phyloP scores from a whole-genome alignment of 1,140 invertebrate species.

The Drosophila pseudoobscura region DNA sequence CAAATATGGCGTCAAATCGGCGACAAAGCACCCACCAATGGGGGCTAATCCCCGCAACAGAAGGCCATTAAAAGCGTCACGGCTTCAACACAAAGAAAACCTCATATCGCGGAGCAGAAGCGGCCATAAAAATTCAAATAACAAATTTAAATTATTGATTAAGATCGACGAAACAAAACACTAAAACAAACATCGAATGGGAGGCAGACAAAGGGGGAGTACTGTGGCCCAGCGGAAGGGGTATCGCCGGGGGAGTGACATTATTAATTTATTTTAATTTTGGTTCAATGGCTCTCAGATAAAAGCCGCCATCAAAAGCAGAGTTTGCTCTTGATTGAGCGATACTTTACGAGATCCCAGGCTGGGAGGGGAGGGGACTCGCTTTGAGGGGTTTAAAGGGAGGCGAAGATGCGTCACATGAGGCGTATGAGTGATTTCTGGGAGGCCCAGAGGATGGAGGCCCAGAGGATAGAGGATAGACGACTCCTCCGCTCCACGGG shows the following conservation, averaged over 20 bases:
- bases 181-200: constrained; percentile 48
- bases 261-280: constrained; percentile 79
- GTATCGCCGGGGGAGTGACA: constrained; percentile 59
- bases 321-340: constrained; percentile 58
- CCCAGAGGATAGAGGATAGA: background rate
- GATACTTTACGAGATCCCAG: constrained; percentile 70
- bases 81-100: constrained; percentile 35
- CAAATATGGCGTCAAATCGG: constrained; percentile 41
- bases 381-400: constrained; percentile 60
- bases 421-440: constrained; percentile 59
- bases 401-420: constrained; percentile 41
- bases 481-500: constrained; percentile 47
- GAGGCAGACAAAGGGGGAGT: constrained; percentile 2
- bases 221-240: constrained; percentile 4
- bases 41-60: constrained; percentile 35
- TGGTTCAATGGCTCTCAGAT: constrained; percentile 62
- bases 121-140: constrained; percentile 77
- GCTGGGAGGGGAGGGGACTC: constrained; percentile 20
- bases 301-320: constrained; percentile 52
- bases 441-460: background rate
- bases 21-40: constrained; percentile 58
- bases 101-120: constrained; percentile 24
- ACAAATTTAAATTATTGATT: constrained; percentile 81
- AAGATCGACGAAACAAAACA: constrained; percentile 76
- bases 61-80: constrained; percentile 49